Conservation (phyloP, 2,888 invertebrate genomes). For the Dioctria rufipes region DNA sequence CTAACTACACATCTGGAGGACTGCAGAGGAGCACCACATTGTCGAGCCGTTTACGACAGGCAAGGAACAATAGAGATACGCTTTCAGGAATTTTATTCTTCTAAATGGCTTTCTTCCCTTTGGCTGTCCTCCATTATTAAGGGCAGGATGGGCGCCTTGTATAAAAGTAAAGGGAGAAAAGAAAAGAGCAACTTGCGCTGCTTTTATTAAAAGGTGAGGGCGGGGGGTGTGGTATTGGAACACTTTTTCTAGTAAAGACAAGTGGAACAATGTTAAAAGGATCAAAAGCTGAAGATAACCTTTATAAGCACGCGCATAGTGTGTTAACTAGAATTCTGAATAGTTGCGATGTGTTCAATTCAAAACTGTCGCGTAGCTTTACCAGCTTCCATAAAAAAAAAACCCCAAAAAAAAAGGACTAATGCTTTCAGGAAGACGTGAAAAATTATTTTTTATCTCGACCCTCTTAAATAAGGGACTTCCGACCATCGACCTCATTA, state of each 20-base stretch:
- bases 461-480: not conserved
- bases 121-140: slow-evolving; percentile 1
- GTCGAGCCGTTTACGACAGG: not conserved
- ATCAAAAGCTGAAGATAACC: slow-evolving; percentile 2
- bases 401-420: not conserved
- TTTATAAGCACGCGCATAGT: not conserved
- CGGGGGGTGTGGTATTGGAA: not conserved
- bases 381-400: not conserved
- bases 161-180: not conserved
- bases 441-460: not conserved
- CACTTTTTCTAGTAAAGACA: not conserved
- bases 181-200: not conserved
- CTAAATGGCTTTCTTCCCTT: slow-evolving; percentile 25
- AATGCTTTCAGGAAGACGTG: too few relatives aligned
- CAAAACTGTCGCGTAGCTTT: not conserved
- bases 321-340: not conserved
- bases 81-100: slow-evolving; percentile 15
- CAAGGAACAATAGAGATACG: slow-evolving; percentile 13
- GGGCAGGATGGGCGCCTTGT: not conserved
- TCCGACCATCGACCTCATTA: not conserved
- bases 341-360: not conserved
- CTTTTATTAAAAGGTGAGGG: not conserved
- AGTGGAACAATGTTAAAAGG: not conserved
- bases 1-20: not conserved
- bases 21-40: not conserved